These are phyloP conservation scores for Phoxinus phoxinus DNA, from an alignment of 2,113 vertebrate species.

Conservation along the genomic window DNA sequence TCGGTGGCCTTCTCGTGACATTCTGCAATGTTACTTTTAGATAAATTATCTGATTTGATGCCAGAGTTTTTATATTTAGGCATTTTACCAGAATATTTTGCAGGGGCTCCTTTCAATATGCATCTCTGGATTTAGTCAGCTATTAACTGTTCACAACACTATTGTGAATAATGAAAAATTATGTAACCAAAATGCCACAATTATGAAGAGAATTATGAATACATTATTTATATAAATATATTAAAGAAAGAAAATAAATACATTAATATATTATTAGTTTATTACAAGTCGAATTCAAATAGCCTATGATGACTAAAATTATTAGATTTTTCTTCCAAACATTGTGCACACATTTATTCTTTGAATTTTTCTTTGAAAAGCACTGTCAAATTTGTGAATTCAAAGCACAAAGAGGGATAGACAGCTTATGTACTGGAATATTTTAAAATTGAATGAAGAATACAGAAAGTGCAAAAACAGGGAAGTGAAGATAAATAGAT, in stretches of 20 bases:
- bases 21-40: background rate
- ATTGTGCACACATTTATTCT: background rate
- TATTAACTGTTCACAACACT: background rate
- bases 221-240: background rate
- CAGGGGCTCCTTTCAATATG: background rate
- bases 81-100: background rate
- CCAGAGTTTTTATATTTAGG: background rate
- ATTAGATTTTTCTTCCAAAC: background rate
- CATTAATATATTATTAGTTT: no score
- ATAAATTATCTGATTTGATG: background rate
- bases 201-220: background rate
- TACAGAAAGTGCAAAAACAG: slow-evolving; percentile 58
- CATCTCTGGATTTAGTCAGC: background rate
- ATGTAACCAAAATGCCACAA: background rate
- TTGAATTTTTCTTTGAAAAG: background rate
- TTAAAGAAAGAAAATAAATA: no score
- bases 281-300: background rate
- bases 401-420: background rate
- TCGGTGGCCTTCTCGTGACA: background rate
- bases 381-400: background rate
- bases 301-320: background rate
- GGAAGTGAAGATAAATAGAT: slow-evolving; percentile 66
- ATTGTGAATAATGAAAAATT: background rate
- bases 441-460: slow-evolving; percentile 68
- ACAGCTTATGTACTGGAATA: slow-evolving; percentile 78